These are phyloP conservation scores for Calycopis cecrops DNA, from an alignment of 1,140 invertebrate species.

Conservation along the genomic window DNA sequence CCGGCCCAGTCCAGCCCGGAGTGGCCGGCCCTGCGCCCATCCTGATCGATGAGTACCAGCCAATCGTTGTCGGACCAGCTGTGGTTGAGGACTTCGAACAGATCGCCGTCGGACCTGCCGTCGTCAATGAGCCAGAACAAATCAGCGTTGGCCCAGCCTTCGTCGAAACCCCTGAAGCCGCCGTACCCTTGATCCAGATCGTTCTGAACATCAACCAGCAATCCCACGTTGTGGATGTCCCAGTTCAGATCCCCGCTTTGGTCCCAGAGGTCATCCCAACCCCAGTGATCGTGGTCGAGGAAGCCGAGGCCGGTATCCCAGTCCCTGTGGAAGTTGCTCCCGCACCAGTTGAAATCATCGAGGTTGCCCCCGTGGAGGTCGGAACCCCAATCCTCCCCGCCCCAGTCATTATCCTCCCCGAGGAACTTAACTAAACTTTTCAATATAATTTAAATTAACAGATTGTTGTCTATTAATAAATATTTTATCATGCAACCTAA, in stretches of 20 bases:
- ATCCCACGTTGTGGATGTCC: conserved; percentile 18
- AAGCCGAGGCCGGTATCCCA: neutral
- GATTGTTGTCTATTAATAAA: no score
- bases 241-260: conserved; percentile 13
- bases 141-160: conserved; percentile 15
- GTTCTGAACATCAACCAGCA: conserved; percentile 21
- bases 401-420: conserved; percentile 18
- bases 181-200: conserved; percentile 17
- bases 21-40: conserved; percentile 11
- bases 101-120: conserved; percentile 24
- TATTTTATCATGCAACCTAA: no score
- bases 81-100: conserved; percentile 13
- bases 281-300: conserved; percentile 14
- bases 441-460: no score
- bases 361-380: conserved; percentile 15
- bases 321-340: conserved; percentile 2
- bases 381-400: conserved; percentile 12
- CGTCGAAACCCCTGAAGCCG: neutral
- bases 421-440: conserved; percentile 16
- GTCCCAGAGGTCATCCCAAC: no score
- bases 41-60: conserved; percentile 8
- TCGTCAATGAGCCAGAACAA: conserved; percentile 11
- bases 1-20: conserved; percentile 16
- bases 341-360: conserved; percentile 12
- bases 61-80: conserved; percentile 12